Evolutionary conservation across 2,113 vertebrate genomes (phyloP).

Genomic region (Pluvianellus socialis): DNA sequence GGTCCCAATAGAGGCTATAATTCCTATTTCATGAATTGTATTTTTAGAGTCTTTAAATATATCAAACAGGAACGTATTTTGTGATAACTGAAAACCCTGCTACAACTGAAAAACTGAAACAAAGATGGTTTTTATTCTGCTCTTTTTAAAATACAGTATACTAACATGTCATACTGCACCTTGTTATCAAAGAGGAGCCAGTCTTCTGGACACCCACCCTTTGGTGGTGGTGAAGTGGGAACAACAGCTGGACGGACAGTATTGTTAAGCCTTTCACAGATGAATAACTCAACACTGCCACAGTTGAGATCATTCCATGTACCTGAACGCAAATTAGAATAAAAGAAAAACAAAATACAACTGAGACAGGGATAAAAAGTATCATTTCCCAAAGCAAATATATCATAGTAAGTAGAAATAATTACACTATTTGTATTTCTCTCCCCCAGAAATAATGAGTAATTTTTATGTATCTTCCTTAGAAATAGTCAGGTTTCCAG

Average conservation of each 20-base stretch:
- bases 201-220: conserved; percentile 84
- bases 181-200: conserved; percentile 85
- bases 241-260: conserved; percentile 76
- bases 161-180: conserved; percentile 66
- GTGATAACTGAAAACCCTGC: neutral
- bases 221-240: conserved; percentile 69
- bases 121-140: neutral
- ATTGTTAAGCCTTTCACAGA: conserved; percentile 85
- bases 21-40: neutral
- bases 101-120: neutral
- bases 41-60: neutral
- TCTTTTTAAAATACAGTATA: neutral
- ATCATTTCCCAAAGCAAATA: neutral
- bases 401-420: neutral
- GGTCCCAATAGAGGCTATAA: neutral
- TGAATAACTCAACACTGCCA: conserved; percentile 80
- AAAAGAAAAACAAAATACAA: neutral
- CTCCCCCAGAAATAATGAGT: neutral
- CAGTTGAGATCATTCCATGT: conserved; percentile 97
- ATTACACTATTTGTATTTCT: neutral
- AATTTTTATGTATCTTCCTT: neutral
- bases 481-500: neutral
- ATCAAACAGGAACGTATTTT: neutral
- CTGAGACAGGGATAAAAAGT: neutral
- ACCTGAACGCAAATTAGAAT: conserved; percentile 69